Base-by-base conservation (phyloP, 2,113 vertebrate species). In the Rhinogobius similis region DNA sequence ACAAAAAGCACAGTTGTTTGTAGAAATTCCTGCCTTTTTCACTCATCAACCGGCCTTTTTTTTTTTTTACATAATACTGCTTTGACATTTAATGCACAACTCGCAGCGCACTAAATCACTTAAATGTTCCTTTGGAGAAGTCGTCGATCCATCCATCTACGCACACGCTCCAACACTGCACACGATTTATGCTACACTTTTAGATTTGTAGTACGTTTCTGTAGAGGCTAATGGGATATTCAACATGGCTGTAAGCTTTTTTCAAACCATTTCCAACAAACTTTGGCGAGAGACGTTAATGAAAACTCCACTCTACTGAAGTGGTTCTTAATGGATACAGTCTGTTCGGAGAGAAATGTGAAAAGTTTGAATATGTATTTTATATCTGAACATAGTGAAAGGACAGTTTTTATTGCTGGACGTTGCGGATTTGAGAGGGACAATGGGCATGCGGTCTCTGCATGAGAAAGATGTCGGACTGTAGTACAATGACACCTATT, bases 341-440 rank as follows among this genome's bases (percentile, higher is more conserved):
- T 59, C 56, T 59, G 56, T 32, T 59, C 26, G 18, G 26, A n/a
- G 26, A 59, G 26, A 59, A 32, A 59, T 13, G 18, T 36, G 27
- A 29, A 59, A 59, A 59, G 32, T 27, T 27, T 59, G 27, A 59
- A 24, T 58, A 58, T 26, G 55, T 58, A 29, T 59, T 59, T 32
- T 32, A 32, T 59, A 32, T n/a, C 56, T 9, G 56, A 36, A 59
- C 8, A 20, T 46, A n/a, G n/a, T n/a, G n/a, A n/a, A n/a, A n/a
- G n/a, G n/a, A n/a, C n/a, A n/a, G n/a, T n/a, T n/a, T n/a, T n/a
- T 20, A 46, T 4, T 4, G 20, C 43, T 7, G 43, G 16, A 46
- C 16, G 2, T 36, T 36, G 32, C 1, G 32, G 32, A 36, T 36
- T 46, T 6, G 16, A 44, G 43, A 16, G 43, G 13, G 43, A 3